Evolutionary conservation across 2,113 vertebrate genomes (phyloP).

Genomic region (Clarias batrachus): DNA sequence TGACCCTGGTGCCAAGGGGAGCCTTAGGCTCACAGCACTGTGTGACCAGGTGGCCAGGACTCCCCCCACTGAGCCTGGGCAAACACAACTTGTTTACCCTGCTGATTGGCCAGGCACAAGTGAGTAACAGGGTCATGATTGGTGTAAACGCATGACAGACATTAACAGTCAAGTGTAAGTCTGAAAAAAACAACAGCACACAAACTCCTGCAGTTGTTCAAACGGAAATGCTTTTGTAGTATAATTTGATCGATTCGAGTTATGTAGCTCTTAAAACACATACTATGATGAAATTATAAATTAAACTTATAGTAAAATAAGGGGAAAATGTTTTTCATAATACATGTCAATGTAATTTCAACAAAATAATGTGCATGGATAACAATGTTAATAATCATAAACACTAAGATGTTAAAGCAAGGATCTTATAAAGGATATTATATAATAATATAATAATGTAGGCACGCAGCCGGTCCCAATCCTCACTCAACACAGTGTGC

Average conservation of each 20-base stretch:
- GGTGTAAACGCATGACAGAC: constrained; percentile 65
- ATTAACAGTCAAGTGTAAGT: constrained; percentile 70
- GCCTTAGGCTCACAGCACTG: constrained; percentile 57
- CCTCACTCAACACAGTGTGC: too few relatives aligned
- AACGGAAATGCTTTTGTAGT: background rate
- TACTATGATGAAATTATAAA: background rate
- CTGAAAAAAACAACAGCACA: background rate
- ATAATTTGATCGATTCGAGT: background rate
- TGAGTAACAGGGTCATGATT: constrained; percentile 48
- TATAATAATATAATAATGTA: too few relatives aligned
- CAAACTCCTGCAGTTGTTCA: constrained; percentile 10
- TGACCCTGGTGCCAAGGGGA: constrained; percentile 74
- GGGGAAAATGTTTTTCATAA: background rate
- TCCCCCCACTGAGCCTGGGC: constrained; percentile 48
- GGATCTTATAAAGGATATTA: background rate
- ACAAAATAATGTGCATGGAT: background rate
- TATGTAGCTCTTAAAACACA: background rate
- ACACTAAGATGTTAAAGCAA: background rate
- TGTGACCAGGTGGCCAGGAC: constrained; percentile 65
- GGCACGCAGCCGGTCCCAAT: too few relatives aligned
- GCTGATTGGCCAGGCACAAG: constrained; percentile 65
- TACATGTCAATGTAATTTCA: background rate
- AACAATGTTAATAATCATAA: background rate
- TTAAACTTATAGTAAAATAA: background rate
- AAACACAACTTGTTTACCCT: constrained; percentile 73